Percentiles rank a stretch among this genome's conserved stretches.
Conservation (phyloP, 2,888 invertebrate species). For the Athalia rosae region DNA sequence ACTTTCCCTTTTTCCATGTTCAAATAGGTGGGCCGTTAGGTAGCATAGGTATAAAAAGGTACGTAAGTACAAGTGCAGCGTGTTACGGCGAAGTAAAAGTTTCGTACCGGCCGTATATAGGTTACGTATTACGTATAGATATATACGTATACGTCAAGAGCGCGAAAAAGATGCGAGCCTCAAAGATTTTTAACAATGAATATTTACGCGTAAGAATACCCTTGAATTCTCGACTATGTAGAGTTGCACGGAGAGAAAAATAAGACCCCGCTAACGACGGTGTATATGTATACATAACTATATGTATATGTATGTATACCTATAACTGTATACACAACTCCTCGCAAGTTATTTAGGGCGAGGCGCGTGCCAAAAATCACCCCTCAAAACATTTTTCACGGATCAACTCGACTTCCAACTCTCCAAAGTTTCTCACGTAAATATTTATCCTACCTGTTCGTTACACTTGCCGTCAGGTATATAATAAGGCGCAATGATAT, state of each 20-base stretch:
- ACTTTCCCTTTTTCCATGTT: slow-evolving; percentile 45
- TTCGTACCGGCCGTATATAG: neutral
- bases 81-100: slow-evolving; percentile 22
- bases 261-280: no score
- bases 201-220: neutral
- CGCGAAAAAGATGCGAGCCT: neutral
- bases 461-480: no score
- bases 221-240: no score
- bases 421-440: neutral
- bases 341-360: no score
- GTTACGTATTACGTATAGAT: no score
- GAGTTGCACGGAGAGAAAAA: no score
- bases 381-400: slow-evolving; percentile 43
- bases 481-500: no score
- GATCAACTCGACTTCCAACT: slow-evolving; percentile 5
- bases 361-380: slow-evolving; percentile 32
- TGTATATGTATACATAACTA: no score
- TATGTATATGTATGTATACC: no score
- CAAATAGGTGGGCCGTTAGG: slow-evolving; percentile 16
- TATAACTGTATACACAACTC: no score
- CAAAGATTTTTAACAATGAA: neutral
- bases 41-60: neutral
- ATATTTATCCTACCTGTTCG: no score
- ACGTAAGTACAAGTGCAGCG: neutral
- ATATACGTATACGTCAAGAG: neutral